These are phyloP conservation scores for Rhagoletis pomonella DNA, from an alignment of 1,140 invertebrate species.

Conservation along the genomic window DNA sequence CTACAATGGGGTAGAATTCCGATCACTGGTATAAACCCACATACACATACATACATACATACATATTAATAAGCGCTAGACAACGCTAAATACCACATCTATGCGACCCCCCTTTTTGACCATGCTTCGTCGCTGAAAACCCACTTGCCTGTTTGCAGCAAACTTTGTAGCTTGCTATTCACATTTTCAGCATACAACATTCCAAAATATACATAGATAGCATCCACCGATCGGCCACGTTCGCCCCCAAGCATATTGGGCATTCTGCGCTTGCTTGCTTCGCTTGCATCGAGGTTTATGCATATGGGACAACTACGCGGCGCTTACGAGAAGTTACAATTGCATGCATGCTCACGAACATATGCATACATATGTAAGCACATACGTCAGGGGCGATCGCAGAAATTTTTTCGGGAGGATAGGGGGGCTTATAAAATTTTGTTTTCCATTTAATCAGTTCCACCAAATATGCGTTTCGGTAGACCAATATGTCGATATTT, in stretches of 20 bases:
- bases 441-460: too few relatives aligned
- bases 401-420: too few relatives aligned
- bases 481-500: too few relatives aligned
- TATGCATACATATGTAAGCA: neutral
- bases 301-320: neutral
- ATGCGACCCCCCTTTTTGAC: neutral
- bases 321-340: neutral
- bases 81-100: neutral
- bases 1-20: too few relatives aligned
- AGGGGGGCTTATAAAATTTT: too few relatives aligned
- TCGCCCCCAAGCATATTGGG: neutral
- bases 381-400: too few relatives aligned
- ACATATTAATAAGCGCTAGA: neutral
- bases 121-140: neutral
- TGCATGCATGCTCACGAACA: neutral
- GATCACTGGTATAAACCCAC: neutral
- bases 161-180: conserved; percentile 39
- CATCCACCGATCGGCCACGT: neutral
- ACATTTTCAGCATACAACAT: neutral
- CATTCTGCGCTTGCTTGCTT: conserved; percentile 4
- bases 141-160: neutral
- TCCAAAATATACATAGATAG: neutral
- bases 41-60: neutral
- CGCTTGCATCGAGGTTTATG: conserved; percentile 14
- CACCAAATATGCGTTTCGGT: too few relatives aligned